phyloP scores from a whole-genome alignment of 2,888 invertebrate genomes.

The Lithophane socia region DNA sequence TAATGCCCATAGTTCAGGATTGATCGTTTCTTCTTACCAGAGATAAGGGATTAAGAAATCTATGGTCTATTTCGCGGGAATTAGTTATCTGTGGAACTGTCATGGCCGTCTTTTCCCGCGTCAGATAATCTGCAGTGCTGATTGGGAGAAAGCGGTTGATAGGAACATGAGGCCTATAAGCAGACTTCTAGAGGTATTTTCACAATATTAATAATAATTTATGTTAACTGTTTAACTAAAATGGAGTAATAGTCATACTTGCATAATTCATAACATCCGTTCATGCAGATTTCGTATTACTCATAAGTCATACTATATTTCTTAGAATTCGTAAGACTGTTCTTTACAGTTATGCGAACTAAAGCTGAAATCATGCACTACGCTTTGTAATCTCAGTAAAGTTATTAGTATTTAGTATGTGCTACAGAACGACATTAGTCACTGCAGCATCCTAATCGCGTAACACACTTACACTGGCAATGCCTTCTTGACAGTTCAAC shows the following conservation, averaged over 20 bases:
- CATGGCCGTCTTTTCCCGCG: constrained; percentile 17
- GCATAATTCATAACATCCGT: constrained; percentile 22
- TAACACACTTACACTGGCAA: not conserved
- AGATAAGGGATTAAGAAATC: constrained; percentile 7
- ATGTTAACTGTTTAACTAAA: constrained; percentile 12
- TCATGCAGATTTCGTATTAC: constrained; percentile 46
- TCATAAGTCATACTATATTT: constrained; percentile 39
- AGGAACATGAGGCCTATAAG: not conserved
- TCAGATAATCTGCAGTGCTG: not conserved
- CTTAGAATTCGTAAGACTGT: constrained; percentile 32
- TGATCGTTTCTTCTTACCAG: constrained; percentile 11
- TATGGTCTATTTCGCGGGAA: constrained; percentile 12
- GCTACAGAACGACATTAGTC: not conserved
- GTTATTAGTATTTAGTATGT: not conserved
- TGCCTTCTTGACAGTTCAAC: not conserved
- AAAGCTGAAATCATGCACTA: not conserved
- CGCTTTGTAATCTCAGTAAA: not conserved
- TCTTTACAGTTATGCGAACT: constrained; percentile 8
- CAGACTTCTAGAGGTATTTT: constrained; percentile 1
- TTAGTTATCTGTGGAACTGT: constrained; percentile 41
- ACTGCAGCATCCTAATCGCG: not conserved
- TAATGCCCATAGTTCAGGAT: constrained; percentile 1
- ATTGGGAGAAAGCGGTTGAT: constrained; percentile 17
- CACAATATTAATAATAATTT: not conserved
- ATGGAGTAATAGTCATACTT: constrained; percentile 35